Evolutionary conservation across 2,888 invertebrate species (phyloP), one percentile per base, ranked within the genome.

Genomic region (Schrankia costaestrigalis): DNA sequence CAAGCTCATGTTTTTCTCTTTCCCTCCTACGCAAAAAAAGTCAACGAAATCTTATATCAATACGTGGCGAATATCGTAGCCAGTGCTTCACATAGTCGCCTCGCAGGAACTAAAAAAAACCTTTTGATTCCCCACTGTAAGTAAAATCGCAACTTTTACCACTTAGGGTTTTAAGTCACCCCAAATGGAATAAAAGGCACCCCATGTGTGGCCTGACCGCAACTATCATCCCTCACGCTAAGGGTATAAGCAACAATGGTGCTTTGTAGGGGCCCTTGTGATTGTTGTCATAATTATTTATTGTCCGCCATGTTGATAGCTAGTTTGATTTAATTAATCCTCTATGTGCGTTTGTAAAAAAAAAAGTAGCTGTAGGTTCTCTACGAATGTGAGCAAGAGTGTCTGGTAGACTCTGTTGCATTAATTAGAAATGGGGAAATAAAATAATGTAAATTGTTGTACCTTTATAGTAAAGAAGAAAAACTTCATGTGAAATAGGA

Each of bases 141-240:
- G 9, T n/a, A n/a, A n/a, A 4, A 10, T 25, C 10, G 1, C 3
- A 22, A 31, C 19, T 31, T 36, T 36, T 27, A 19, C 31, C 23
- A 19, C 29, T 31, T 31, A 33, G 51, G 32, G 36, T 29, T 15
- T 8, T n/a, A 26, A 11, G 11, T 40, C 27, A 35, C 52, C 52
- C 56, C 22, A 34, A 23, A 26, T 35, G 5, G 10, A 24, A 26
- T 22, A 17, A 32, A 35, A 19, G 18, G 12, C 14, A 35, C 51
- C 42, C 61, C 56, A 68, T 53, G 59, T 46, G 56, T 51, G 56
- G 59, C 42, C 50, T 42, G 38, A 56, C 59, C 56, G 32, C 59
- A 48, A 58, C 40, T 42, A 21, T 15, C 23, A 12, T 41, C 46
- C 51, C 45, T 35, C 14, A 24, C 45, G 35, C 31, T 14, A 31